phyloP scores from a whole-genome alignment of 2,113 vertebrate species.

The Heloderma charlesbogerti region DNA sequence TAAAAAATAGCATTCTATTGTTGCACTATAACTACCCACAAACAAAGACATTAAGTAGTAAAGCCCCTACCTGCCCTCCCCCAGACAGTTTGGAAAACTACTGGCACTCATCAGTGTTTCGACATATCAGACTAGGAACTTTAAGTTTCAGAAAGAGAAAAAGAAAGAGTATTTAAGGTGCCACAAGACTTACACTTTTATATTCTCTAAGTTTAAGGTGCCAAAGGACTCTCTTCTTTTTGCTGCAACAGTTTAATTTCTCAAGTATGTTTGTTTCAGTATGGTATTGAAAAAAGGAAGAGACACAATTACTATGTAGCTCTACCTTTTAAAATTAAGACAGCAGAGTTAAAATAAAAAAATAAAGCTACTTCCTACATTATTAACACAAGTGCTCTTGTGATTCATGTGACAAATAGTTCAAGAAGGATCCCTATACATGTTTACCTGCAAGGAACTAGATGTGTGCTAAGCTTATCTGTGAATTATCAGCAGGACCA shows the following conservation, averaged over 20 bases:
- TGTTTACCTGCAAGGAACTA: not conserved
- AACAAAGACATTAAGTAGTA: constrained; percentile 1
- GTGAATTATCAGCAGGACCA: not conserved
- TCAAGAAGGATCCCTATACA: not conserved
- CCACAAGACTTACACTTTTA: not conserved
- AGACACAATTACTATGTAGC: no score
- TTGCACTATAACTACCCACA: constrained; percentile 28
- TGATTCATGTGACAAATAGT: not conserved
- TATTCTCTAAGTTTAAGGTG: not conserved
- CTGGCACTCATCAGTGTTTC: not conserved
- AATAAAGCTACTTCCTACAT: not conserved
- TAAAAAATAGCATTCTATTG: constrained; percentile 58
- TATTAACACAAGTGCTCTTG: not conserved
- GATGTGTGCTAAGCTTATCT: not conserved
- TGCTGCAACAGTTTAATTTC: not conserved
- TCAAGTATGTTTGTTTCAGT: not conserved
- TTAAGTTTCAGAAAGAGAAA: not conserved
- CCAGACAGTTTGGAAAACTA: not conserved
- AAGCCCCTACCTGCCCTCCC: no score
- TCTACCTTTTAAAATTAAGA: not conserved
- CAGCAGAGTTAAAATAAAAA: not conserved
- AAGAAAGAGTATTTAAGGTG: not conserved
- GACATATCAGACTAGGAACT: not conserved
- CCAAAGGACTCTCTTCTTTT: not conserved
- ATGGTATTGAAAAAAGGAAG: not conserved